phyloP scores from a whole-genome alignment of 2,113 vertebrate genomes.

The Thermophis baileyi region DNA sequence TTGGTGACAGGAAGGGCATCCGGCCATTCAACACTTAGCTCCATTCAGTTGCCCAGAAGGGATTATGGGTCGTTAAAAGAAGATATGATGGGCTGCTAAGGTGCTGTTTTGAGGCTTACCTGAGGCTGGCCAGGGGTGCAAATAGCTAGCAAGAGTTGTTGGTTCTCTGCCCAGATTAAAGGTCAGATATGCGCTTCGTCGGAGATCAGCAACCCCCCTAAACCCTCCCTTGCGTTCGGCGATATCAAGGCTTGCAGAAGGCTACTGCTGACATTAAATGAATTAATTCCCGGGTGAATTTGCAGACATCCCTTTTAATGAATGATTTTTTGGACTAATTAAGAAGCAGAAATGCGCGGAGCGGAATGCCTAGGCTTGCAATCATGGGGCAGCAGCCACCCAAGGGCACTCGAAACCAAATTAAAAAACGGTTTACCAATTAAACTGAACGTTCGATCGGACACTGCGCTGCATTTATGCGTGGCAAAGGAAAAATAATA shows the following conservation, averaged over 20 bases:
- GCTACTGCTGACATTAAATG: neutral
- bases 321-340: too few relatives aligned
- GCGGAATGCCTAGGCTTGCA: too few relatives aligned
- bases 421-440: neutral
- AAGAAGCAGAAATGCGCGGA: too few relatives aligned
- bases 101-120: neutral
- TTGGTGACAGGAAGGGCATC: too few relatives aligned
- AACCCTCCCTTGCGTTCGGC: neutral
- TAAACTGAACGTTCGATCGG: neutral
- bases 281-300: neutral
- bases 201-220: too few relatives aligned
- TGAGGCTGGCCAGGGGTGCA: neutral
- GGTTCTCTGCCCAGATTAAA: neutral
- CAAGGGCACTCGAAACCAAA: neutral
- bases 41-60: too few relatives aligned
- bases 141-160: neutral
- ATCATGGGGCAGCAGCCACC: too few relatives aligned
- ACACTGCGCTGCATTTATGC: neutral
- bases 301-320: too few relatives aligned
- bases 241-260: neutral
- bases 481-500: too few relatives aligned
- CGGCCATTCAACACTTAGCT: too few relatives aligned
- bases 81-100: neutral
- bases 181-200: neutral
- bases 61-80: too few relatives aligned